These are phyloP conservation scores for Adineta ricciae DNA, from an alignment of 2,888 invertebrate genomes.

Conservation along the genomic window DNA sequence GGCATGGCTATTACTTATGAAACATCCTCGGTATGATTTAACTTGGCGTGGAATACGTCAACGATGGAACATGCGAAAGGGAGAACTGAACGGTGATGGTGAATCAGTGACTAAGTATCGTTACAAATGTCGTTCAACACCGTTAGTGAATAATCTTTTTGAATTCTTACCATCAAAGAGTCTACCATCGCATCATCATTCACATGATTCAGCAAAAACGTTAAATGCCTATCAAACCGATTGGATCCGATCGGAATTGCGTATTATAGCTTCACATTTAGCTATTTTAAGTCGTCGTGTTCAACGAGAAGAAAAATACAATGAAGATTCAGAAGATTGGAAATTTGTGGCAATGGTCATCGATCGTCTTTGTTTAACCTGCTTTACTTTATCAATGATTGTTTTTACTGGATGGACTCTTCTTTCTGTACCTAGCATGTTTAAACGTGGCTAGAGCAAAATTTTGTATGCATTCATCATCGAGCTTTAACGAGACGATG, in stretches of 20 bases:
- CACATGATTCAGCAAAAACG: neutral
- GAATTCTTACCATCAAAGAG: neutral
- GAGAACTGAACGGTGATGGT: neutral
- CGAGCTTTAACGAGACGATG: too few species aligned
- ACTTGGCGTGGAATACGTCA: neutral
- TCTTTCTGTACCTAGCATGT: neutral
- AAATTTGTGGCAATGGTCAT: constrained; percentile 33
- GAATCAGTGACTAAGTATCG: too few species aligned
- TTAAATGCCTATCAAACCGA: neutral
- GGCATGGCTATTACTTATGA: constrained; percentile 30
- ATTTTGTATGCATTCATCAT: too few species aligned
- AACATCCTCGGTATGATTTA: constrained; percentile 26
- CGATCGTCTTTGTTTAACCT: neutral
- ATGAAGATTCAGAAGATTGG: constrained; percentile 25
- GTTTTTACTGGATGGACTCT: neutral
- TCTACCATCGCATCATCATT: neutral
- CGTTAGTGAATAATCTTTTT: neutral
- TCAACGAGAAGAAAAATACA: constrained; percentile 30
- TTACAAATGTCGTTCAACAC: neutral
- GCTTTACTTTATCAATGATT: neutral
- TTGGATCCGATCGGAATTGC: constrained; percentile 22
- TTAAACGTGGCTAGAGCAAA: too few species aligned
- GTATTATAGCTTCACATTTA: constrained; percentile 19
- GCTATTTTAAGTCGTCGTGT: constrained; percentile 19
- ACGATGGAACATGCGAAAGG: neutral